Conservation (phyloP, 2,797 vertebrate species). For the Leptoclinus maculatus region DNA sequence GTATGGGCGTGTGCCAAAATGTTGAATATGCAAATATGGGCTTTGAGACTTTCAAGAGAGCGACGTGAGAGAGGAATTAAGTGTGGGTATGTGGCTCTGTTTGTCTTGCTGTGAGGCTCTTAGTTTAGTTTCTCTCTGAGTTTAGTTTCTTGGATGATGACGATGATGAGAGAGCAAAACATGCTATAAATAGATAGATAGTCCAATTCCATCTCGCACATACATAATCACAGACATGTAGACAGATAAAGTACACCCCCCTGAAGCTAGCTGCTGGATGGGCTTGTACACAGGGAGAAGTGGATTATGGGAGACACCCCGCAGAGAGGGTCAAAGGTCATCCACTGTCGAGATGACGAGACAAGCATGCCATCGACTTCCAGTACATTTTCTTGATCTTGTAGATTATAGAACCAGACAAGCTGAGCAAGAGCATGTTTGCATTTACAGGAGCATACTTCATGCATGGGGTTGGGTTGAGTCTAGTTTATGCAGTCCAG, state of each 20-base stretch:
- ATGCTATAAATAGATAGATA: slow-evolving; percentile 29
- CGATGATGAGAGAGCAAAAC: slow-evolving; percentile 14
- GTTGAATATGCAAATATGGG: slow-evolving; percentile 14
- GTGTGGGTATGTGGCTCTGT: neutral
- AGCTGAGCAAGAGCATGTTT: slow-evolving; percentile 11
- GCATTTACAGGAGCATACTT: neutral
- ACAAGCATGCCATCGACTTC: neutral
- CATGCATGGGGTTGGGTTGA: neutral
- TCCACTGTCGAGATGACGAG: neutral
- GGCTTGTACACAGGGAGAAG: neutral
- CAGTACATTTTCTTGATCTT: neutral
- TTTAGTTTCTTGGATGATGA: slow-evolving; percentile 22
- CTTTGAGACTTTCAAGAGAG: slow-evolving; percentile 9
- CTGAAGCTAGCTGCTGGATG: slow-evolving; percentile 5
- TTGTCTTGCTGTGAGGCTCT: neutral
- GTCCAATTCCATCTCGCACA: slow-evolving; percentile 1
- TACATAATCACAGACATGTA: neutral
- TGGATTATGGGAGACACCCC: slow-evolving; percentile 34
- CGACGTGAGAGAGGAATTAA: neutral
- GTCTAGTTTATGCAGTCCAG: slow-evolving; percentile 1
- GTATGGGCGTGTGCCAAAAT: neutral
- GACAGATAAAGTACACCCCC: neutral
- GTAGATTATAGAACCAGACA: slow-evolving; percentile 8
- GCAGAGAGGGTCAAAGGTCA: slow-evolving; percentile 43
- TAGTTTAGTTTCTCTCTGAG: neutral